These are phyloP conservation scores for Misgurnus anguillicaudatus DNA, from an alignment of 2,113 vertebrate species.

Conservation along the genomic window DNA sequence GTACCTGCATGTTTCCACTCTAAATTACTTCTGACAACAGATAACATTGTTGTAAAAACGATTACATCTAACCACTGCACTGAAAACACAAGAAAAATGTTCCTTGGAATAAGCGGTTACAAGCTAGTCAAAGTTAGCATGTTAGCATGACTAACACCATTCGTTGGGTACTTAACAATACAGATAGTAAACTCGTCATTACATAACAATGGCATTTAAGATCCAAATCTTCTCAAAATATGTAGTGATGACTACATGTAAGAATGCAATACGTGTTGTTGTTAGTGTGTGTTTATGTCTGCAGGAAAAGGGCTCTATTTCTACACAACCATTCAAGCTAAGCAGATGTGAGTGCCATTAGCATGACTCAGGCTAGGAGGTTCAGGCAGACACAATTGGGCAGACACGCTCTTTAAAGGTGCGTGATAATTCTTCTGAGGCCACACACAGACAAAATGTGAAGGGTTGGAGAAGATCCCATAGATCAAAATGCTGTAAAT, in stretches of 20 bases:
- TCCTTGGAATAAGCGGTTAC: background rate
- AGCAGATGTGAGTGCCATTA: slow-evolving; percentile 26
- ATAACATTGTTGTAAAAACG: background rate
- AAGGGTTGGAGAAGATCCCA: slow-evolving; percentile 1
- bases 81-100: background rate
- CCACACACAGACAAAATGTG: slow-evolving; percentile 25
- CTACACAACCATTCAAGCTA: background rate
- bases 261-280: background rate
- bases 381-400: slow-evolving; percentile 6
- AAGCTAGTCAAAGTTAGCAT: slow-evolving; percentile 5
- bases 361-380: background rate
- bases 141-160: slow-evolving; percentile 10
- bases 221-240: background rate
- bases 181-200: too few species aligned
- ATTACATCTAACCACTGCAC: background rate
- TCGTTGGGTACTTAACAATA: too few species aligned
- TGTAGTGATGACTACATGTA: background rate
- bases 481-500: slow-evolving; percentile 4
- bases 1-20: background rate
- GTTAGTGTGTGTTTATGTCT: slow-evolving; percentile 22
- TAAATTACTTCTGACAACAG: background rate
- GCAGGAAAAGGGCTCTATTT: slow-evolving; percentile 23
- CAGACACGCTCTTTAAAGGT: slow-evolving; percentile 25
- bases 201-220: too few species aligned
- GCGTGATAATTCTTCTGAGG: slow-evolving; percentile 18